A percentile compares a stretch with the other conserved stretches of the same genome.
Conservation (phyloP, 2,797 vertebrate genomes). For the Smutsia temminckii region DNA sequence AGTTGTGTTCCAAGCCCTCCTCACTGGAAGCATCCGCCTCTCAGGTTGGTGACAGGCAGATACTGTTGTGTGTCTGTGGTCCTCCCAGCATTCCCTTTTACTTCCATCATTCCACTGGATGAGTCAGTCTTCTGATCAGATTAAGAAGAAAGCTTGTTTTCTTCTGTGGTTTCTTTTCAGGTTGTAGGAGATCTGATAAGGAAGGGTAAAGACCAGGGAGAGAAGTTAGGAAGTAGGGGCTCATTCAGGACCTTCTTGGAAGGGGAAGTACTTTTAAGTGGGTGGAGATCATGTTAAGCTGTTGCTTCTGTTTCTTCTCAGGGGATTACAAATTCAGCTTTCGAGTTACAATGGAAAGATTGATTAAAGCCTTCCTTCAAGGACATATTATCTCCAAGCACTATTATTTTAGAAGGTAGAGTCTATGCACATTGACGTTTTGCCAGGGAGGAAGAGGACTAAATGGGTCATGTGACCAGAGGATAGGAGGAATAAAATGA, state of each 20-base stretch:
- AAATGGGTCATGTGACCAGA: background rate
- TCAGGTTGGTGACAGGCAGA: background rate
- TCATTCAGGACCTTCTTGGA: background rate
- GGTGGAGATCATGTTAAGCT: background rate
- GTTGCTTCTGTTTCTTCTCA: background rate
- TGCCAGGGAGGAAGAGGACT: background rate
- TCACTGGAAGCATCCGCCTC: background rate
- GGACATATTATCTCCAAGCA: background rate
- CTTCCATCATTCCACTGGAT: background rate
- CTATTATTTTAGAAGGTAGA: constrained; percentile 23
- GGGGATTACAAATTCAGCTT: background rate
- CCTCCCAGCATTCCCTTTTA: background rate
- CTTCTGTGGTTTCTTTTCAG: background rate
- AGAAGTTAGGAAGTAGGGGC: background rate
- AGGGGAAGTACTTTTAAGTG: background rate
- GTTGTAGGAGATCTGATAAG: background rate
- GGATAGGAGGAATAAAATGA: background rate
- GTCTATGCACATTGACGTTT: background rate
- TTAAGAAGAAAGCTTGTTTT: background rate
- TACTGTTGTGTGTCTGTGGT: background rate
- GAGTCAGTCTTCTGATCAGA: background rate
- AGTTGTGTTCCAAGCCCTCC: background rate
- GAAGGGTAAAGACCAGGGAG: background rate
- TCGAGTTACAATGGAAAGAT: background rate
- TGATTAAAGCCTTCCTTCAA: background rate